Conservation (phyloP, 2,797 vertebrate genomes). For the Sardinella longiceps region DNA sequence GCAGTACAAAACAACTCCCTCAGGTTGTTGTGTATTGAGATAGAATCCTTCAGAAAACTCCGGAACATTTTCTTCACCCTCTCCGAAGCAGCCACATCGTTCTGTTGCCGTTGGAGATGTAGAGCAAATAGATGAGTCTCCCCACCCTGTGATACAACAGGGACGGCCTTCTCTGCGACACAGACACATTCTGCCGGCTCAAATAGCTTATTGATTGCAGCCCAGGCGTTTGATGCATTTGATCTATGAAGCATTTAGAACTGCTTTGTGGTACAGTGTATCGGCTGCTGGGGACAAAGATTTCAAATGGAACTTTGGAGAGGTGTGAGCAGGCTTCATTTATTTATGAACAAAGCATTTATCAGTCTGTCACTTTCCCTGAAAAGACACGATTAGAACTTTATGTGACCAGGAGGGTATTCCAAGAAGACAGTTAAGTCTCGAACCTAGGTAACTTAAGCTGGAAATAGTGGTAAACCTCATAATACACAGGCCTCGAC, state of each 20-base stretch:
- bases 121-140: neutral
- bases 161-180: neutral
- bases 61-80: neutral
- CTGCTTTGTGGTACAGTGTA: conserved; percentile 36
- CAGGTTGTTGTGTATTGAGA: neutral
- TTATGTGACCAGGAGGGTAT: neutral
- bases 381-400: neutral
- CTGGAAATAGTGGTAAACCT: too few species aligned
- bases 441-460: too few species aligned
- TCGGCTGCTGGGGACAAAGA: neutral
- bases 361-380: neutral
- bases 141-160: neutral
- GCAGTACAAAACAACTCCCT: neutral
- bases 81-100: neutral
- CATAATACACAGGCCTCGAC: too few species aligned
- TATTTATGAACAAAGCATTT: neutral
- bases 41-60: neutral
- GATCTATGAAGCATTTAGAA: conserved; percentile 54
- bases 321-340: neutral
- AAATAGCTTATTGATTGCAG: conserved; percentile 69
- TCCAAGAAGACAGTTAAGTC: too few species aligned
- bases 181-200: conserved; percentile 53
- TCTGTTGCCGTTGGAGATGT: neutral
- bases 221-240: conserved; percentile 50
- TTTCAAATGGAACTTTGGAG: neutral